phyloP scores from a whole-genome alignment of 2,113 vertebrate species.

The Verasper variegatus region DNA sequence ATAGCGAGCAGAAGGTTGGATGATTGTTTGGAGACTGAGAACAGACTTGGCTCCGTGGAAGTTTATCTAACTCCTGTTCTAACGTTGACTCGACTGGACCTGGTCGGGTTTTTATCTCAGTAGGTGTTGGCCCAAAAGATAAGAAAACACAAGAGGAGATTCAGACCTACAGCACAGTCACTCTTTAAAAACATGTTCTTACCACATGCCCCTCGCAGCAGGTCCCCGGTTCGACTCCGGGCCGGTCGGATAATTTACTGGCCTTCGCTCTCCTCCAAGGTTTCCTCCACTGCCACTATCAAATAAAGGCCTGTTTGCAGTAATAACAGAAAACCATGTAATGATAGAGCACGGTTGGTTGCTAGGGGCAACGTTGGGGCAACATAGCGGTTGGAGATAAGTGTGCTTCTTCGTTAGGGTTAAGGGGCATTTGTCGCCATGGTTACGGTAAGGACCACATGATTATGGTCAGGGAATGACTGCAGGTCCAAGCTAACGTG shows the following conservation, averaged over 20 bases:
- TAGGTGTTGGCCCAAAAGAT: neutral
- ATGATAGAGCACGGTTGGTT: neutral
- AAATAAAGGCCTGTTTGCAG: neutral
- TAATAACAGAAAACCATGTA: neutral
- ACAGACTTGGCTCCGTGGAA: neutral
- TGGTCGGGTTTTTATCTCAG: neutral
- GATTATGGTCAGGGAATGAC: too few species aligned
- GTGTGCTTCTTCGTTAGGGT: too few species aligned
- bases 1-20: neutral
- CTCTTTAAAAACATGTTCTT: neutral
- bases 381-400: too few species aligned
- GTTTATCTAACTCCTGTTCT: conserved; percentile 1
- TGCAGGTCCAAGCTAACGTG: too few species aligned
- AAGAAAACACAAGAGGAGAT: neutral
- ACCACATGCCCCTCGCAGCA: neutral
- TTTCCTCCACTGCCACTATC: neutral
- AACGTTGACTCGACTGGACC: neutral
- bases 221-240: neutral
- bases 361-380: too few species aligned
- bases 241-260: neutral
- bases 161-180: neutral
- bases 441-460: too few species aligned
- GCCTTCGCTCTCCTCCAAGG: too few species aligned
- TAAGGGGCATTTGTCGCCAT: too few species aligned
- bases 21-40: conserved; percentile 18